phyloP scores from a whole-genome alignment of 2,888 invertebrate genomes.

The Dolichomitus sp. region DNA sequence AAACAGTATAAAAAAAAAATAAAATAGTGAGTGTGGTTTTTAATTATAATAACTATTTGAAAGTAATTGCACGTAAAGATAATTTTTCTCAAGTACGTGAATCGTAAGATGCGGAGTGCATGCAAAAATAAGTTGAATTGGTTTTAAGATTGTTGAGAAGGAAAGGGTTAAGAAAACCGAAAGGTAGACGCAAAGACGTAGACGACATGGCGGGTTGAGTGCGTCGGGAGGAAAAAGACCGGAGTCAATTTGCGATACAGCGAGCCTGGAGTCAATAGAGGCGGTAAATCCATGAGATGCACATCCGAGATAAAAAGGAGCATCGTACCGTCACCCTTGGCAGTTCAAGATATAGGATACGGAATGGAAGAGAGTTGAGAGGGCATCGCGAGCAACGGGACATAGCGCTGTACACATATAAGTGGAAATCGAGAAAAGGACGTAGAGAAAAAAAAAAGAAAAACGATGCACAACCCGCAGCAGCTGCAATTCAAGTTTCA shows the following conservation, averaged over 20 bases:
- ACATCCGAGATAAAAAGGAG: slow-evolving; percentile 59
- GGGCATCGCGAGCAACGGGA: not conserved
- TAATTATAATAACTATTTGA: not conserved
- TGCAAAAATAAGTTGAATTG: not conserved
- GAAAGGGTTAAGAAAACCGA: slow-evolving; percentile 1
- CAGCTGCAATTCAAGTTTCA: slow-evolving; percentile 49
- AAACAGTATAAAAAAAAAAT: not conserved
- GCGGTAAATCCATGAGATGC: slow-evolving; percentile 66
- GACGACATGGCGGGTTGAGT: slow-evolving; percentile 1
- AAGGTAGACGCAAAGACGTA: slow-evolving; percentile 3
- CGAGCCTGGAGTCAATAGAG: slow-evolving; percentile 68
- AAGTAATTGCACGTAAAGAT: not conserved
- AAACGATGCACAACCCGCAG: slow-evolving; percentile 12
- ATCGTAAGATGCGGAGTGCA: not conserved
- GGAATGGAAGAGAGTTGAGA: slow-evolving; percentile 23
- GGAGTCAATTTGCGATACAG: slow-evolving; percentile 69
- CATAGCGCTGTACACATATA: slow-evolving; percentile 6
- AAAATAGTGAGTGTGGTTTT: not conserved
- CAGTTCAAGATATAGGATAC: slow-evolving; percentile 42
- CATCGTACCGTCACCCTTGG: slow-evolving; percentile 48
- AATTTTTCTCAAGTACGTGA: not conserved
- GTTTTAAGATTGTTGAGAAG: not conserved
- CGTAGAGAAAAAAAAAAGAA: slow-evolving; percentile 8
- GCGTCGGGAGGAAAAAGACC: slow-evolving; percentile 47
- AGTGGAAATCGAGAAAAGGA: slow-evolving; percentile 40